Evolutionary conservation across 2,888 invertebrate species (phyloP).

Genomic region (Hoplodrina ambigua): DNA sequence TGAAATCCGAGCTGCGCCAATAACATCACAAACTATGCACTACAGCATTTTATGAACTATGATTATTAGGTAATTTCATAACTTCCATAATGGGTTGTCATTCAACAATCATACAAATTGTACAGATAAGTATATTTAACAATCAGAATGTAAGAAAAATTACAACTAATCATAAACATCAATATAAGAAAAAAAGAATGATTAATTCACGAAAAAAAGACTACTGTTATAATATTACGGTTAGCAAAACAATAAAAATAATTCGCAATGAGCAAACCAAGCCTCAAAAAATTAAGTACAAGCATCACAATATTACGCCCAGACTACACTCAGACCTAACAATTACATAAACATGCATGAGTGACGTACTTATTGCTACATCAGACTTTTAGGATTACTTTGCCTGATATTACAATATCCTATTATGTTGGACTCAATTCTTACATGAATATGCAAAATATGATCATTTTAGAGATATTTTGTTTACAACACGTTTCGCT

Average conservation of each 20-base stretch:
- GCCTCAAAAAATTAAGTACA: conserved; percentile 1
- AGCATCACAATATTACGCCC: conserved; percentile 21
- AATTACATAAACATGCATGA: conserved; percentile 21
- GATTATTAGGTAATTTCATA: no score
- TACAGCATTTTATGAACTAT: no score
- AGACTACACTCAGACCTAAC: conserved; percentile 18
- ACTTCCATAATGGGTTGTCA: no score
- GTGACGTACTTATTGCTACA: conserved; percentile 4
- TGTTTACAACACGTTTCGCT: conserved; percentile 35
- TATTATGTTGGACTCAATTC: not conserved
- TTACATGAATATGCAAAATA: not conserved
- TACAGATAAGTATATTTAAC: not conserved
- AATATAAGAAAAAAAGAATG: not conserved
- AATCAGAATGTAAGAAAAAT: not conserved
- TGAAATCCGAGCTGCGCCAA: no score
- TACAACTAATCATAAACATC: conserved; percentile 5
- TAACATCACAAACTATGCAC: no score
- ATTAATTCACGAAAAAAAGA: not conserved
- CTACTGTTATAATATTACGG: not conserved
- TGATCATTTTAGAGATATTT: not conserved
- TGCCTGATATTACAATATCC: not conserved
- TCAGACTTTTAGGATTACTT: not conserved
- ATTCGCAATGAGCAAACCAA: conserved; percentile 15
- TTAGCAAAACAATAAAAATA: not conserved
- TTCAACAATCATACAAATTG: no score